Conservation (phyloP, 2,797 vertebrate genomes). For the Syndactyla subalaris region DNA sequence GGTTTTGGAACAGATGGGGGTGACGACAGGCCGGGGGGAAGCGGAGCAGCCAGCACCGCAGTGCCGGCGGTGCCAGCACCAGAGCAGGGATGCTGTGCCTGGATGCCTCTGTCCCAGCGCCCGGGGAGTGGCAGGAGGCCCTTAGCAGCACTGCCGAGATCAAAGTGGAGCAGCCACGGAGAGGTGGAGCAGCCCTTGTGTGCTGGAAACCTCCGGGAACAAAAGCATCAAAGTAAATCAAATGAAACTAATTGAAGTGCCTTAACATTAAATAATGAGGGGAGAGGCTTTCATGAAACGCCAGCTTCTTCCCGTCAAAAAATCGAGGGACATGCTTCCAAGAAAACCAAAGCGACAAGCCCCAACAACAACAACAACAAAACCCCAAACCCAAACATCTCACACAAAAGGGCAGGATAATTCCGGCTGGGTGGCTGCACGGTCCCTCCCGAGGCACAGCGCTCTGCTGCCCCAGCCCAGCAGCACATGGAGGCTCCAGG, state of each 20-base stretch:
- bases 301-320: conserved; percentile 34
- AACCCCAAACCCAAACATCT: background rate
- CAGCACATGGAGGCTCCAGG: background rate
- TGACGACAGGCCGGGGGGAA: background rate
- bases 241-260: conserved; percentile 45
- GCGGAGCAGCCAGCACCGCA: background rate
- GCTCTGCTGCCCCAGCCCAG: rapidly evolving
- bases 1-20: conserved; percentile 56
- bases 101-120: background rate
- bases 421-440: background rate
- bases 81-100: background rate
- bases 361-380: background rate
- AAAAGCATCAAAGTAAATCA: conserved; percentile 67
- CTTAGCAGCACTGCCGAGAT: conserved; percentile 63
- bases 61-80: background rate
- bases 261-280: conserved; percentile 5
- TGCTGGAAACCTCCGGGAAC: conserved; percentile 6
- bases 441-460: background rate
- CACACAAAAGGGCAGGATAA: background rate
- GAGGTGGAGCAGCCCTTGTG: conserved; percentile 42
- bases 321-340: background rate
- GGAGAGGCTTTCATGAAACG: conserved; percentile 15
- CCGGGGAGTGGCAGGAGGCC: conserved; percentile 41
- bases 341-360: background rate
- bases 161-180: conserved; percentile 30